Conservation (phyloP, 2,113 vertebrate species). For the Caranx melampygus region DNA sequence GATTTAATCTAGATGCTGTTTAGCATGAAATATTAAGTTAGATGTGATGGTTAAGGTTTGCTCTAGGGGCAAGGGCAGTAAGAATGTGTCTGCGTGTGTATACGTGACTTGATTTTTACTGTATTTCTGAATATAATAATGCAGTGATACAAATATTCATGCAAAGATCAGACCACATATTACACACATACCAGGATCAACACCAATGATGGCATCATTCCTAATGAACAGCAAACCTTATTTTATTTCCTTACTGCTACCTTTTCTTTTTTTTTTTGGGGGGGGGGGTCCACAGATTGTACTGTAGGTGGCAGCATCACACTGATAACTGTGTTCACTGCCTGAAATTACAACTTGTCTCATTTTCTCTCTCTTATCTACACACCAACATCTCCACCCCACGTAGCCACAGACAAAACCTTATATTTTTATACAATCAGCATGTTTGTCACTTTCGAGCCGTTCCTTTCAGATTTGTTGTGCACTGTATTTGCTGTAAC, state of each 20-base stretch:
- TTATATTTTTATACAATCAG: background rate
- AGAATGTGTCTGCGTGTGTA: too few relatives aligned
- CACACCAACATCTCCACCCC: background rate
- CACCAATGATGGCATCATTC: background rate
- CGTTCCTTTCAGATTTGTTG: background rate
- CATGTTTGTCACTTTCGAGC: background rate
- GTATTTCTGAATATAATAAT: background rate
- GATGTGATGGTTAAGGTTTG: too few relatives aligned
- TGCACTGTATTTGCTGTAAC: too few relatives aligned
- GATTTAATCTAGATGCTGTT: too few relatives aligned
- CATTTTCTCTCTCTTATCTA: background rate
- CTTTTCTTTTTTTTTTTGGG: background rate
- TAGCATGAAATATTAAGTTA: too few relatives aligned
- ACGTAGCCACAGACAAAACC: background rate
- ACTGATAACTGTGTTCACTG: background rate
- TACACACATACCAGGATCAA: background rate
- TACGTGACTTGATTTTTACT: background rate
- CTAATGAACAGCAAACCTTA: background rate
- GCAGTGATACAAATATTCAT: background rate
- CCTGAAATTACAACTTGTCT: background rate
- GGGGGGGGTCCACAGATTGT: background rate
- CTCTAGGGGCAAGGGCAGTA: too few relatives aligned
- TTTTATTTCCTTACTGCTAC: background rate
- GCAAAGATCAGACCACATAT: background rate
- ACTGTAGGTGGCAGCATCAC: conserved; percentile 8